Base-by-base conservation (phyloP, 2,113 vertebrate species). In the Phylloscopus whistleri region DNA sequence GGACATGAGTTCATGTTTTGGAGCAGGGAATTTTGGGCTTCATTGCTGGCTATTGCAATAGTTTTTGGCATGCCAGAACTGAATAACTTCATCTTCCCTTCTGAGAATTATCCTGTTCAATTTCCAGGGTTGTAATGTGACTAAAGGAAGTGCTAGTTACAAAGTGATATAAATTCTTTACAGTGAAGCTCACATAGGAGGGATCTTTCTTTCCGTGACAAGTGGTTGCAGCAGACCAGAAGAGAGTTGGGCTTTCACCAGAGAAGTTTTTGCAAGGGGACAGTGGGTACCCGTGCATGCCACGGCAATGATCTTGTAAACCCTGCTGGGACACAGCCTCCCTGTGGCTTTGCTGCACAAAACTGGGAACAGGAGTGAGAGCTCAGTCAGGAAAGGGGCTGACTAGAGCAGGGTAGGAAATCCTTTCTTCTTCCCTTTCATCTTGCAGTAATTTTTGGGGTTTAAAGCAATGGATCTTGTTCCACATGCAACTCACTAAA, bases 201-300 rank as follows among this genome's bases (percentile, higher is more conserved):
- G 5, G 24, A 35, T 75, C n/a, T 87, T 62, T 77, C 33, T 12
- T 84, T 87, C 39, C 39, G 28, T 20, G 37, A 31, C 51, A 39
- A 74, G 33, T 26, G 49, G 23, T 70, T 2, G 2, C 16, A 81
- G 59, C 55, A 87, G 64, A 30, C 48, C 21, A 4, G 55, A 62
- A 56, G 35, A 66, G 28, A 53, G 28, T 1, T 67, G 68, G 35
- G 28, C 31, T 86, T 27, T 39, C 63, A 49, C 13, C 28, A 37
- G 43, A 80, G 53, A 11, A 31, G 15, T 31, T 48, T 4, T 2
- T 22, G n/a, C 0, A 0, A 76, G 31, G 21, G 41, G 30, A 62
- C 74, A 82, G 62, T 0, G 1, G 37, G 37, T 64, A 7, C 9
- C 12, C 0, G 0, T 52, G 90, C 27, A 19, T 52, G n/a, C 67